Evolutionary conservation across 2,113 vertebrate species (phyloP), one percentile per base, ranked within the genome.

Genomic region (Chlamydotis undulata): DNA sequence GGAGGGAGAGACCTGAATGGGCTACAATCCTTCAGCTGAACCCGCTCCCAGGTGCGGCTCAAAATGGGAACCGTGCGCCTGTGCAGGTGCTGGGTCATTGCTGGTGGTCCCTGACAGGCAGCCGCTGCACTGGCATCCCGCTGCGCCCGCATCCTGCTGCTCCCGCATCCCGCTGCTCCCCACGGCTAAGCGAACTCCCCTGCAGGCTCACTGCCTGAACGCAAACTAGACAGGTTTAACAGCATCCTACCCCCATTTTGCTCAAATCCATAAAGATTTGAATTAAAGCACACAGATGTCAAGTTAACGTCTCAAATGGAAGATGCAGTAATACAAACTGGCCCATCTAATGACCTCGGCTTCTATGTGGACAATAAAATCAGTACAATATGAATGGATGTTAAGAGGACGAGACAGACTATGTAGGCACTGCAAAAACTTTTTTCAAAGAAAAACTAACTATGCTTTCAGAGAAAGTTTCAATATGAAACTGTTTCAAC

Each of bases 11-110:
- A 29, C 3, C 29, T 53, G 41, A 47, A 37, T 1, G 1, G 15
- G 41, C 41, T 13, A 25, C 41, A 74, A 4, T 18, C 49, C 88
- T 68, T 21, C 26, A 79, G 43, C 57, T 47, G 55, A 81, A 73
- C 12, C 18, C 18, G 31, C 53, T 56, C 3, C 1, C 11, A 10
- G 0, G 0, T 4, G 12, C 0, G 0, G 53, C 26, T 61, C 3
- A 0, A 35, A 57, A 60, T 5, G 14, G 26, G 41, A 89, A 47
- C 3, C 0, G 33, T 31, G 84, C 31, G 19, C n/a, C 33, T 13
- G 49, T 29, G 17, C 15, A 65, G 49, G 31, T 3, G 1, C 24
- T 0, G 2, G 6, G 24, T 22, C 28, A 43, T 17, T 60, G 33
- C 60, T 22, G 4, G 10, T 5, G 41, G 10, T 16, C 10, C 6